Evolutionary conservation across 2,888 invertebrate species (phyloP).

Genomic region (Drosophila vallismaia): DNA sequence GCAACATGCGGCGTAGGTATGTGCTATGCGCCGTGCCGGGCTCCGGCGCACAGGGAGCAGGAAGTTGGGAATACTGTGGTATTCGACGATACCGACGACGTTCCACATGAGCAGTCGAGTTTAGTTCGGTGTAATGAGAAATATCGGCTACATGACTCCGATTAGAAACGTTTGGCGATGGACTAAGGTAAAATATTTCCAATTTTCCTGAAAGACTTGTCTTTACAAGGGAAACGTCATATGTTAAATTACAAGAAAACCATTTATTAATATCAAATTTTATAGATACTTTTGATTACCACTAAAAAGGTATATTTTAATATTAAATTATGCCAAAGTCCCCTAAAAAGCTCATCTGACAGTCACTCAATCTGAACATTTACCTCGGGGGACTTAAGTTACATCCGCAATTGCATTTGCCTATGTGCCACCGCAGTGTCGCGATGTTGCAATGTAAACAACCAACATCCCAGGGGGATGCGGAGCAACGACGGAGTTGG

Average conservation of each 20-base stretch:
- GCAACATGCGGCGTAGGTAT: slow-evolving; percentile 54
- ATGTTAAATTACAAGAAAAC: too few relatives aligned
- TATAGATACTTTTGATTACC: too few relatives aligned
- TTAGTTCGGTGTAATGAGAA: slow-evolving; percentile 17
- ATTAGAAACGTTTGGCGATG: background rate
- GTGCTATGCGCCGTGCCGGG: slow-evolving; percentile 50
- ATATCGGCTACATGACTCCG: slow-evolving; percentile 25
- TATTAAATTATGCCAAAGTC: too few relatives aligned
- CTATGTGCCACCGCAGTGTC: slow-evolving; percentile 44
- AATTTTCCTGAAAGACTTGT: too few relatives aligned
- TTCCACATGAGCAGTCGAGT: slow-evolving; percentile 58
- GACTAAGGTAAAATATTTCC: background rate
- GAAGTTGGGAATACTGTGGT: slow-evolving; percentile 19
- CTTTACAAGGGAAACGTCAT: too few relatives aligned
- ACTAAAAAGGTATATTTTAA: too few relatives aligned
- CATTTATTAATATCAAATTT: too few relatives aligned
- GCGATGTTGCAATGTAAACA: slow-evolving; percentile 61
- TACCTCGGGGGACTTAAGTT: slow-evolving; percentile 13
- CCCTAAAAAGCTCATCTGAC: slow-evolving; percentile 30
- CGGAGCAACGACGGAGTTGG: slow-evolving; percentile 8
- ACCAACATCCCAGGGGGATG: slow-evolving; percentile 13
- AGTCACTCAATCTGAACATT: slow-evolving; percentile 26
- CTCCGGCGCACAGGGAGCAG: background rate
- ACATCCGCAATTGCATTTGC: slow-evolving; percentile 49
- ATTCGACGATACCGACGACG: slow-evolving; percentile 31